Evolutionary conservation across 2,113 vertebrate species (phyloP), one percentile per base, ranked within the genome.

Genomic region (Dromiciops gliroides): DNA sequence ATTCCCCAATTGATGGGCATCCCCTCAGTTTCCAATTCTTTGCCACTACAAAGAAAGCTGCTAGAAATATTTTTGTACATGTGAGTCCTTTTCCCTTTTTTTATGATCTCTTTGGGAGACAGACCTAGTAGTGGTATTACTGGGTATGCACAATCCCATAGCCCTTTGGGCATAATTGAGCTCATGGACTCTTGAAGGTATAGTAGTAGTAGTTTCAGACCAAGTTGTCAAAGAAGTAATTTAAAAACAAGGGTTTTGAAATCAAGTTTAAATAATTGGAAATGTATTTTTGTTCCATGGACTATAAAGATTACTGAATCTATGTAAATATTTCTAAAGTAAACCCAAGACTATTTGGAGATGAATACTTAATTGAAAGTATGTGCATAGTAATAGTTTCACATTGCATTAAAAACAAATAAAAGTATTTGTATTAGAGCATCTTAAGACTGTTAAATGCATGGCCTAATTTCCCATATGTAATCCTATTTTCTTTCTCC

Each of bases 161-260:
- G n/a, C n/a, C n/a, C n/a, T n/a, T n/a, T n/a, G n/a, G n/a, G n/a
- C n/a, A n/a, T n/a, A n/a, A n/a, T n/a, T 75, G 37, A 31, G 3
- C 60, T 75, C 37, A 19, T 37, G 60, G 37, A 37, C n/a, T 75
- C 3, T n/a, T 37, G 37, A 75, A 75, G 37, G 60, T 75, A 75
- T 67, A 67, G 31, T 75, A 75, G n/a, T n/a, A n/a, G 3, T 67
- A 19, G 37, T n/a, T 75, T 75, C 37, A 75, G 60, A 16, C 14
- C 37, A 75, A 19, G 37, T 19, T 97, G 90, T 93, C 37, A 90
- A 53, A 51, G 22, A 48, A 96, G 91, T 90, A 89, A 50, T 47
- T 95, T 97, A 49, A 92, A 95, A 94, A 90, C 51, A 90, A 90
- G 11, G 52, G 51, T 93, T 94, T 37, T 37, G 52, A 51, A 91